phyloP scores from a whole-genome alignment of 1,140 invertebrate species.

The Kradibia gibbosae region DNA sequence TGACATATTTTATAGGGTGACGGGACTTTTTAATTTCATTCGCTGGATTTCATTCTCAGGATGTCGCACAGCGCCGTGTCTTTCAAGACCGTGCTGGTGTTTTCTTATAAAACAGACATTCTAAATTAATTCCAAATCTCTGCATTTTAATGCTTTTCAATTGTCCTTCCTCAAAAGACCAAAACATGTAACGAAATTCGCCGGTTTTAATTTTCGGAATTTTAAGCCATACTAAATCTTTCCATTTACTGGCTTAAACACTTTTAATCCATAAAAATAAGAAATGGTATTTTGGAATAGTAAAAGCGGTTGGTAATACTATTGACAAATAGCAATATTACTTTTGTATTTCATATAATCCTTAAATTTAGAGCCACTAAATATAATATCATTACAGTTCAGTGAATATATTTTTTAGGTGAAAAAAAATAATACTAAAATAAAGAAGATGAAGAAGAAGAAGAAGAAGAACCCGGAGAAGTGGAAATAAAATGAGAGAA shows the following conservation, averaged over 20 bases:
- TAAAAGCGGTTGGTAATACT: neutral
- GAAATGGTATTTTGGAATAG: neutral
- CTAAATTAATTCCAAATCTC: neutral
- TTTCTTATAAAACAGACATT: slow-evolving; percentile 12
- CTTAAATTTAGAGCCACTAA: neutral
- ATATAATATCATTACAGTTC: neutral
- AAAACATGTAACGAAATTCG: neutral
- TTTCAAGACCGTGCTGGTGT: neutral
- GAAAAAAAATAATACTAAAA: neutral
- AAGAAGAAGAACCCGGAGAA: no score
- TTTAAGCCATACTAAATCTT: slow-evolving; percentile 1
- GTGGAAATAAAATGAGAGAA: no score
- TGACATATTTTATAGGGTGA: neutral
- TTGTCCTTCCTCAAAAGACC: neutral
- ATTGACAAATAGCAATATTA: slow-evolving; percentile 2
- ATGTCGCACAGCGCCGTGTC: neutral
- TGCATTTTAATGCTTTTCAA: slow-evolving; percentile 7
- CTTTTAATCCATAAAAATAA: slow-evolving; percentile 10
- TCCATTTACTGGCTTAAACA: neutral
- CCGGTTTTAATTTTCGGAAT: slow-evolving; percentile 12
- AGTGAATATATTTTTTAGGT: neutral
- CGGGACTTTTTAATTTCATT: neutral
- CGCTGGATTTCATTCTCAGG: neutral
- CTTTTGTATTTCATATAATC: neutral
- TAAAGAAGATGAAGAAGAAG: no score